Conservation (phyloP, 1,140 invertebrate genomes). For the Odontomachus brunneus region DNA sequence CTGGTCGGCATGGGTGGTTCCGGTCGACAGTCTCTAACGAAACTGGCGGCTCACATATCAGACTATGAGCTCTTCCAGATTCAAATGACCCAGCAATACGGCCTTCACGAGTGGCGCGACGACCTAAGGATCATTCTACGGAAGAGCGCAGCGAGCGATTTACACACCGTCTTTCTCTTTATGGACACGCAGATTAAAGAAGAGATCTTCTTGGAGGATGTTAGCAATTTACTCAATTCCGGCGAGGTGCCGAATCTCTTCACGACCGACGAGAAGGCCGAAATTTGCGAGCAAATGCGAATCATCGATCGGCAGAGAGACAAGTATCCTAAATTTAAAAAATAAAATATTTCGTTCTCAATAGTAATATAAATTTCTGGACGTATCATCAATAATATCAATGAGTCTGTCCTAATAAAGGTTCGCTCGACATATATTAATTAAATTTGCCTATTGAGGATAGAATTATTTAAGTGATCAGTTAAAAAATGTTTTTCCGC, state of each 20-base stretch:
- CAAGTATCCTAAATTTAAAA: slow-evolving; percentile 45
- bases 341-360: slow-evolving; percentile 8
- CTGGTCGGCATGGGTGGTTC: slow-evolving; percentile 96
- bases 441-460: too few relatives aligned
- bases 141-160: slow-evolving; percentile 93
- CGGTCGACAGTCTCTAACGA: slow-evolving; percentile 95
- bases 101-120: slow-evolving; percentile 94
- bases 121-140: slow-evolving; percentile 93
- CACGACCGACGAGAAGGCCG: slow-evolving; percentile 93
- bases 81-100: slow-evolving; percentile 95
- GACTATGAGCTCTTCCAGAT: slow-evolving; percentile 97
- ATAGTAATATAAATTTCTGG: neutral
- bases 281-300: slow-evolving; percentile 98
- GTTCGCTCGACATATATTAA: too few relatives aligned
- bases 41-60: slow-evolving; percentile 95
- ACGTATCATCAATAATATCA: neutral
- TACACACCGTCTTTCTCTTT: slow-evolving; percentile 96
- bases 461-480: too few relatives aligned
- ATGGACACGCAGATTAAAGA: slow-evolving; percentile 97
- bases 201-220: slow-evolving; percentile 96
- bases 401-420: too few relatives aligned
- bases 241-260: slow-evolving; percentile 98
- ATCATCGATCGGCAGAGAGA: slow-evolving; percentile 95
- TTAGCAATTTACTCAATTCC: slow-evolving; percentile 96
- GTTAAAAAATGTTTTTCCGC: too few relatives aligned